Percentiles rank a stretch among this genome's conserved stretches.
Conservation (phyloP, 2,113 vertebrate species). For the Cavia aperea region DNA sequence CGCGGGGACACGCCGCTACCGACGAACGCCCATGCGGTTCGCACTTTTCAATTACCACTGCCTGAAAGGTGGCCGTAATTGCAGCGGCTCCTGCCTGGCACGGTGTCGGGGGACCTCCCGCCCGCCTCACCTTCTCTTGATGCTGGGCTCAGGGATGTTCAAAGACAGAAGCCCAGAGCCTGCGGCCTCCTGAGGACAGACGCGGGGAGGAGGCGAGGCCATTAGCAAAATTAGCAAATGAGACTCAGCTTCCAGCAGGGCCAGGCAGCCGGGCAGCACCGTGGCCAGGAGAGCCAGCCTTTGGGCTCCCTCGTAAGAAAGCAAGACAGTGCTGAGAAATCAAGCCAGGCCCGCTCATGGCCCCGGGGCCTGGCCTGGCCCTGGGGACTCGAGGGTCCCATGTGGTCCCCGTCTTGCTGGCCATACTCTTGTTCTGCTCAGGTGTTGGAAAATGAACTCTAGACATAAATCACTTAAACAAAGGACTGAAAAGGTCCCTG, state of each 20-base stretch:
- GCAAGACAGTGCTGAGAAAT: accelerated
- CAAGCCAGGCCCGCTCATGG: accelerated
- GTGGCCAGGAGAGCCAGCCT: neutral
- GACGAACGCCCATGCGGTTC: conserved; percentile 83
- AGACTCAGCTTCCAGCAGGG: neutral
- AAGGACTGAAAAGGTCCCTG: neutral
- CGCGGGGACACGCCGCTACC: conserved; percentile 80
- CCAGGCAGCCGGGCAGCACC: neutral
- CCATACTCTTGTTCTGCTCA: neutral
- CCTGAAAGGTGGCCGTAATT: conserved; percentile 85
- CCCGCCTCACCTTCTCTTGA: conserved; percentile 79
- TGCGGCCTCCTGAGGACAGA: conserved; percentile 69
- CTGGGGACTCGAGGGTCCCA: neutral
- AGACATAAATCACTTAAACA: neutral
- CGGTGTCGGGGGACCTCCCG: conserved; percentile 80
- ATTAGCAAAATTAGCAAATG: conserved; percentile 53
- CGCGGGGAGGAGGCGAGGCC: conserved; percentile 54
- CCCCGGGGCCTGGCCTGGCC: neutral
- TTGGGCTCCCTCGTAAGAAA: neutral
- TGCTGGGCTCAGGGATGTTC: conserved; percentile 82
- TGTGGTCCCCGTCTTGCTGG: neutral
- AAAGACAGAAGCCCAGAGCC: conserved; percentile 83
- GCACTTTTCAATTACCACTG: conserved; percentile 85
- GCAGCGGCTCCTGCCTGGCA: conserved; percentile 80
- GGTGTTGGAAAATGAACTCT: neutral